Evolutionary conservation across 2,797 vertebrate genomes (phyloP).

Genomic region (Molothrus ater): DNA sequence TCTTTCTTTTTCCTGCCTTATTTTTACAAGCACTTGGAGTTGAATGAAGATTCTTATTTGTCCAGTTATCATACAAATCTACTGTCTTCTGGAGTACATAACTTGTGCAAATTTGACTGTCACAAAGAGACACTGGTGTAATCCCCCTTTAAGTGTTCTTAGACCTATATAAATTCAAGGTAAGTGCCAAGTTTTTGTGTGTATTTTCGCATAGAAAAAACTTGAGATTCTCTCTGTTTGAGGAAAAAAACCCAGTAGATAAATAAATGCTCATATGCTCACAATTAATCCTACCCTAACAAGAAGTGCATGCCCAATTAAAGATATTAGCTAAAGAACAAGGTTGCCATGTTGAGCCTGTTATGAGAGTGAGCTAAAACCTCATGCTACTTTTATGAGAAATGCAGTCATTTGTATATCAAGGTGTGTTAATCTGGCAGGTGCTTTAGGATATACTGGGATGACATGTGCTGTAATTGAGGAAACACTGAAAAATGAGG

Average conservation of each 20-base stretch:
- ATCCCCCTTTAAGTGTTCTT: neutral
- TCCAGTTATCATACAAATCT: neutral
- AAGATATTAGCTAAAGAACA: constrained; percentile 19
- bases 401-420: constrained; percentile 13
- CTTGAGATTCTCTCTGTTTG: neutral
- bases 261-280: constrained; percentile 20
- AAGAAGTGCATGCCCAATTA: neutral
- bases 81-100: neutral
- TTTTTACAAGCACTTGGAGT: neutral
- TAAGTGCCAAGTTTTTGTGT: neutral
- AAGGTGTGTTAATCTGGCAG: constrained; percentile 17
- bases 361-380: constrained; percentile 18
- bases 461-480: neutral
- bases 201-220: neutral
- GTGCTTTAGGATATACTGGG: constrained; percentile 9
- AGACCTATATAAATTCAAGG: neutral
- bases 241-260: neutral
- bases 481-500: constrained; percentile 19
- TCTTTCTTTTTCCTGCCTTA: neutral
- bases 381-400: neutral
- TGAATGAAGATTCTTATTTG: neutral
- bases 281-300: constrained; percentile 34
- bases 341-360: constrained; percentile 19
- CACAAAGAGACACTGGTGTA: neutral
- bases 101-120: neutral